Percentiles rank a stretch among this genome's conserved stretches.
phyloP scores from a whole-genome alignment of 2,888 invertebrate species.

The Scelioninae gen. 1 region DNA sequence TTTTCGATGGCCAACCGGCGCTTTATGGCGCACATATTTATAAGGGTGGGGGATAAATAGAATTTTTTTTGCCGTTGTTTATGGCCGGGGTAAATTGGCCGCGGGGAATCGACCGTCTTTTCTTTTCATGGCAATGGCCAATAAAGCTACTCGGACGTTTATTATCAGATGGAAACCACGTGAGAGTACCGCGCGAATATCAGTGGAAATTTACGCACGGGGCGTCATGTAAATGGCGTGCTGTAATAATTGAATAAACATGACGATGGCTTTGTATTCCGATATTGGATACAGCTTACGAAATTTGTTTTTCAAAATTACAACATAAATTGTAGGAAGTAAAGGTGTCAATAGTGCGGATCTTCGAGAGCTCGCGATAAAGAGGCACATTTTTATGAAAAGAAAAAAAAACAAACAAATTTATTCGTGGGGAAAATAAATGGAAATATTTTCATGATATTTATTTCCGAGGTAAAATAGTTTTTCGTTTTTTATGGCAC shows the following conservation, averaged over 20 bases:
- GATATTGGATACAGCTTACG: not conserved
- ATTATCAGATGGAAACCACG: constrained; percentile 35
- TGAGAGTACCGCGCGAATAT: constrained; percentile 15
- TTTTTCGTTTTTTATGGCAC: not conserved
- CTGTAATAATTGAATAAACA: constrained; percentile 57
- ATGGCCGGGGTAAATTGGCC: constrained; percentile 49
- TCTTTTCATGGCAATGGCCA: constrained; percentile 30
- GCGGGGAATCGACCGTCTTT: constrained; percentile 37
- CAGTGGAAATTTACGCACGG: too few relatives aligned
- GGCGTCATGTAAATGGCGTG: constrained; percentile 43
- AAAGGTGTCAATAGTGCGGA: not conserved
- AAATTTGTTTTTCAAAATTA: constrained; percentile 24
- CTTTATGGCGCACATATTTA: constrained; percentile 35
- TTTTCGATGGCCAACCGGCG: constrained; percentile 16
- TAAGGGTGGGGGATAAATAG: constrained; percentile 44
- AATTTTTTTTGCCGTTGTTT: constrained; percentile 50
- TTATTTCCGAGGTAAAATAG: constrained; percentile 26
- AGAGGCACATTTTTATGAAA: constrained; percentile 9
- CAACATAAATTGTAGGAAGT: constrained; percentile 31
- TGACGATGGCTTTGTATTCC: constrained; percentile 4
- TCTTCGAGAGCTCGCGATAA: constrained; percentile 3
- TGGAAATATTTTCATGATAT: constrained; percentile 32
- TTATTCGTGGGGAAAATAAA: constrained; percentile 1
- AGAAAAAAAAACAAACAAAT: too few relatives aligned
- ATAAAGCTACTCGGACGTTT: constrained; percentile 51